Base-by-base conservation (phyloP, 2,797 vertebrate species). In the Helostoma temminkii region DNA sequence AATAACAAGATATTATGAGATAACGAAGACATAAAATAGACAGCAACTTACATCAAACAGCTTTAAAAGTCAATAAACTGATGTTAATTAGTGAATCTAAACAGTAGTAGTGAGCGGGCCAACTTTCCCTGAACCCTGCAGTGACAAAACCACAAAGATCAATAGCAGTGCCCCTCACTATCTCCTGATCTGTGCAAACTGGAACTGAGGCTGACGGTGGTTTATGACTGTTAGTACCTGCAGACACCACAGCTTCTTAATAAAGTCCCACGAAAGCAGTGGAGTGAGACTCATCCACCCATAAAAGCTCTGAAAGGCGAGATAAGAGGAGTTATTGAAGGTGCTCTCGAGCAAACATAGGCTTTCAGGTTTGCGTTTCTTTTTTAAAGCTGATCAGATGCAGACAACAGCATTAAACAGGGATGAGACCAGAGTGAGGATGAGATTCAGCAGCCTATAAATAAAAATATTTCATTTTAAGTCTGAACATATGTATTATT, bases 251-350 rank as follows among this genome's bases (percentile, higher is more conserved):
- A 63, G 63, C 52, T 37, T 72, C 58, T 55, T 16, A 66, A 58
- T 53, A 50, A 15, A 5, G 70, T 55, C 19, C 14, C 65, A 61
- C 6, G 28, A 30, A 36, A 61, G 60, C 53, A 37, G 39, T 0
- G 0, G 10, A 45, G 39, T 45, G 47, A 18, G 22, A 37, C 25
- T 75, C 34, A 19, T 67, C 61, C 48, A 59, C 64, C 61, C 28
- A 6, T 50, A 41, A 66, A 55, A 45, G 45, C 41, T 6, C 76
- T 16, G 30, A 46, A 43, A 54, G 16, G 16, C n/a, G 28, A 72
- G 68, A 71, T 82, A 47, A 78, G 62, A 18, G 42, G 7, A 62
- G 10, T 74, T 73, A 84, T 36, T 71, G 62, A 62, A 67, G 63
- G 50, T 43, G 50, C 57, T 52, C 22, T 68, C 1, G 6, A 47